A percentile compares a stretch with the other conserved stretches of the same genome.
phyloP scores from a whole-genome alignment of 64 coral and sea anemone species.

The Trachythela sp. region DNA sequence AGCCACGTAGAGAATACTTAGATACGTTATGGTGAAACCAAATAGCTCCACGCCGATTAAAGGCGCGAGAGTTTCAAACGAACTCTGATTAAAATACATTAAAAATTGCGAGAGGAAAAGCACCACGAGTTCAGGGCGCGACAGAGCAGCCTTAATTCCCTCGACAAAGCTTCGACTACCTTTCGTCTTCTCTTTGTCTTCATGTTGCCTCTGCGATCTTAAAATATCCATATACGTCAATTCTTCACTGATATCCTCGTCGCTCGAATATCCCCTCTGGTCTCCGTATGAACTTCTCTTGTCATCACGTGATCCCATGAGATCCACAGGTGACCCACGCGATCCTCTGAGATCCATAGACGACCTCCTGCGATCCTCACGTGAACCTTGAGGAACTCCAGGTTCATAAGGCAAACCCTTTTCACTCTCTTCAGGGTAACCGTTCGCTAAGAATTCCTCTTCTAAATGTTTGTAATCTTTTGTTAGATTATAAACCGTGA shows the following conservation, averaged over 20 bases:
- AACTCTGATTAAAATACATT: slow-evolving; percentile 19
- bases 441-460: neutral
- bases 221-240: slow-evolving; percentile 16
- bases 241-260: neutral
- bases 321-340: neutral
- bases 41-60: neutral
- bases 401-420: neutral
- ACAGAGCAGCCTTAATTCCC: neutral
- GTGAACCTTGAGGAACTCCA: neutral
- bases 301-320: neutral
- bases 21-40: slow-evolving; percentile 2
- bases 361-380: neutral
- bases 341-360: neutral
- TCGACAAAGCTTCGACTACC: neutral
- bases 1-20: neutral
- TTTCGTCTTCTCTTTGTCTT: neutral
- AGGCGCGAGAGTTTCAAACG: neutral
- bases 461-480: neutral
- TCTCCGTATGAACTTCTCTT: neutral
- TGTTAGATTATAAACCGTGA: slow-evolving; percentile 8
- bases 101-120: neutral
- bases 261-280: neutral
- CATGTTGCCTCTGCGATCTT: neutral
- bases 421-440: neutral
- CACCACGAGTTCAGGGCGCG: neutral